Evolutionary conservation across 2,888 invertebrate species (phyloP), one percentile per base, ranked within the genome.

Genomic region (Melieria crassipennis): DNA sequence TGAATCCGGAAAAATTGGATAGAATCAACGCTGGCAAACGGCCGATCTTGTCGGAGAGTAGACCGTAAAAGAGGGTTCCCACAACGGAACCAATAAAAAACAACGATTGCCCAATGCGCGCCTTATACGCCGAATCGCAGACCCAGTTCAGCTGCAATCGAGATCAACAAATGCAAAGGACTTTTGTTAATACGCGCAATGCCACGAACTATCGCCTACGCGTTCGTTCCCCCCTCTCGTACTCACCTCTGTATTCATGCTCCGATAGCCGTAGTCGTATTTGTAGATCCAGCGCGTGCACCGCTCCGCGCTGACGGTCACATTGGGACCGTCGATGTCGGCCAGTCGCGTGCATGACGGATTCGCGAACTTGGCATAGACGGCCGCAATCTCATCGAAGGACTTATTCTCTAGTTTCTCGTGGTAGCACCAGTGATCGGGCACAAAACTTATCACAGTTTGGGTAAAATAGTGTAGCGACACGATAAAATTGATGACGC

Each of bases 191-290:
- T 45, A 46, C 5, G 13, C n/a, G 62, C 52, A 11, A 61, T 11
- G 42, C 7, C 42, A 61, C 7, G 7, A 56, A 56, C 50, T 10
- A 50, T 11, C 11, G 50, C 11, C 50, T 50, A 2, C 11, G 9
- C 11, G 3, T 50, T 11, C 13, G 52, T 52, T 13, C 10, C 10
- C 50, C 7, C 11, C 30, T 42, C 30, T 6, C 9, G 43, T 5
- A 79, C 82, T 83, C 83, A 91, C 91, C 88, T 91, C 89, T 52
- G 91, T 89, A 30, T 90, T 90, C 79, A 91, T 89, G 78, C 91
- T 91, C 72, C 88, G 84, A 78, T 89, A 89, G 50, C 88, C 89
- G 77, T 88, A 89, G 63, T 89, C 88, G 69, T 87, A 88, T 76
- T 89, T 89, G 80, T 90, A 92, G 7, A 88, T 87, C 91, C 90